Evolutionary conservation across 1,140 invertebrate genomes (phyloP).

Genomic region (Melipona quadrifasciata): DNA sequence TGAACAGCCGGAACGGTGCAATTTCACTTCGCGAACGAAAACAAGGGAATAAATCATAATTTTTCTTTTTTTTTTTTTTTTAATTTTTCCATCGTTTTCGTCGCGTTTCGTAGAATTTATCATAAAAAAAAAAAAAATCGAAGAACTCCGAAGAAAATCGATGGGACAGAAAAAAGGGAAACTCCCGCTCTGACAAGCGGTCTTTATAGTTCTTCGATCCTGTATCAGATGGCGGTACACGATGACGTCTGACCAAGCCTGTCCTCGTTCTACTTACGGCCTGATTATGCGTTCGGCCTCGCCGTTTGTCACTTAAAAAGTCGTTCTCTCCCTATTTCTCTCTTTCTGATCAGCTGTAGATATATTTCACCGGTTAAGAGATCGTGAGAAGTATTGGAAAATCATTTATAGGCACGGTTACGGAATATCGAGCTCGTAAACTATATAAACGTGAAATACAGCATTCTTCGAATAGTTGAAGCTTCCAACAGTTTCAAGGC

Average conservation of each 20-base stretch:
- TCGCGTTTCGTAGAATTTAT: neutral
- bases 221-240: conserved; percentile 54
- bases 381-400: conserved; percentile 12
- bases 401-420: conserved; percentile 17
- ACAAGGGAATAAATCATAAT: too few relatives aligned
- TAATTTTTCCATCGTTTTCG: neutral
- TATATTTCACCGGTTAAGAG: neutral
- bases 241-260: conserved; percentile 34
- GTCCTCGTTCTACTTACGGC: conserved; percentile 23
- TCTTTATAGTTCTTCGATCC: conserved; percentile 50
- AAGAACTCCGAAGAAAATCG: neutral
- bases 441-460: neutral
- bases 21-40: too few relatives aligned
- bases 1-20: neutral
- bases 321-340: too few relatives aligned
- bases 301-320: conserved; percentile 19
- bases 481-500: neutral
- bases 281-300: neutral
- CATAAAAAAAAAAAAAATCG: neutral
- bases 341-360: neutral
- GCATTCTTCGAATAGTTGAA: too few relatives aligned
- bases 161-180: conserved; percentile 11
- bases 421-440: neutral
- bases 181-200: neutral
- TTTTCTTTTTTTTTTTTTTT: too few relatives aligned